Evolutionary conservation across 2,797 vertebrate genomes (phyloP).

Genomic region (Pogonophryne albipinna): DNA sequence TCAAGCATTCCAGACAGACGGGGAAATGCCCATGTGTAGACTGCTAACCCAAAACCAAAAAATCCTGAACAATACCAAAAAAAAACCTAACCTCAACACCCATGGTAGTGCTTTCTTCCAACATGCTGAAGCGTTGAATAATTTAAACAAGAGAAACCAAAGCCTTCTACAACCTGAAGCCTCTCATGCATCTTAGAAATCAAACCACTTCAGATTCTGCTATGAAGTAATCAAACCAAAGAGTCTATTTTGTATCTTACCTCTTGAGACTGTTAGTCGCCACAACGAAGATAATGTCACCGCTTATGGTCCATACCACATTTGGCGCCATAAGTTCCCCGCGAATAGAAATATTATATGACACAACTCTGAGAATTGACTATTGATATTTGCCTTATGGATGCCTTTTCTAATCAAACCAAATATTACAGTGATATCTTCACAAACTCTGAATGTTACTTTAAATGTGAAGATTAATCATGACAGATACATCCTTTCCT

Average conservation of each 20-base stretch:
- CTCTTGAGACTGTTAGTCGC: conserved; percentile 58
- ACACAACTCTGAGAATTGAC: conserved; percentile 32
- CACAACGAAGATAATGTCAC: conserved; percentile 31
- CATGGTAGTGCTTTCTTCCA: conserved; percentile 96
- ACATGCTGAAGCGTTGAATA: conserved; percentile 91
- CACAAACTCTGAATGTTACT: conserved; percentile 51
- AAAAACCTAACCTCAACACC: conserved; percentile 69
- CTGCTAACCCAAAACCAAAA: conserved; percentile 72
- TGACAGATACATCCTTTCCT: conserved; percentile 11
- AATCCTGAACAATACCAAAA: conserved; percentile 57
- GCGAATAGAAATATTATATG: conserved; percentile 33
- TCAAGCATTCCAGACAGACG: conserved; percentile 72
- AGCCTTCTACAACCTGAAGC: conserved; percentile 65
- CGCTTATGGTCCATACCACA: conserved; percentile 19
- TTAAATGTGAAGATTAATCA: conserved; percentile 52
- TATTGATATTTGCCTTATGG: conserved; percentile 68
- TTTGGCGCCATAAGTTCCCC: conserved; percentile 28
- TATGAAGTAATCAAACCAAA: conserved; percentile 79
- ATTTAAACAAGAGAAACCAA: conserved; percentile 71
- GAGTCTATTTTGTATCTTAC: conserved; percentile 72
- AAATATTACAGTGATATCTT: conserved; percentile 46
- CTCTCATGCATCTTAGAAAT: conserved; percentile 51
- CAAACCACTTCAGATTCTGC: conserved; percentile 43
- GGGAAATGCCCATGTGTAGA: conserved; percentile 56
- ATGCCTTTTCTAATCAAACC: conserved; percentile 64